Base-by-base conservation (phyloP, 2,888 invertebrate species). In the Drosophila pseudotakahashii region DNA sequence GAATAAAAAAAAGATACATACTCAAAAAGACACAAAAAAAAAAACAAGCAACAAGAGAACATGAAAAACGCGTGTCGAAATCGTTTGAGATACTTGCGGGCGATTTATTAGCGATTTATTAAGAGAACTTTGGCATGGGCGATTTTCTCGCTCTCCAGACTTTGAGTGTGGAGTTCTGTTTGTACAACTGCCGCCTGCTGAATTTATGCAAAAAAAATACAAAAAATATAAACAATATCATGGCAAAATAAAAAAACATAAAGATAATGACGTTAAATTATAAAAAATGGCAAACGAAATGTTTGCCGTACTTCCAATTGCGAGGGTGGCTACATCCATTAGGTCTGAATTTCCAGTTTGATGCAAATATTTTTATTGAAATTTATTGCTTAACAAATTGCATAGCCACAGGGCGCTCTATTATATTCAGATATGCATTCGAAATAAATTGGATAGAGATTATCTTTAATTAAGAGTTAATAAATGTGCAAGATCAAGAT, bases 91-190 rank as follows among this genome's bases (percentile, higher is more conserved):
- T 66, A 79, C 64, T 81, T 74, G 82, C 69, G 71, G 63, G 62
- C 81, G 76, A 76, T 77, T 81, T 76, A 66, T 67, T 70, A 75
- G 81, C 81, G 75, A 77, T 77, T 84, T 82, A 69, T 79, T 75
- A 73, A 75, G 79, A 62, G 41, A 53, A 52, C 54, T 63, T 30
- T 11, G 63, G 13, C 44, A 5, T 10, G 59, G 26, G 41, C 53
- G 19, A 68, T 69, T 70, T 70, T 53, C 50, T 62, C 19, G 19
- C 67, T 61, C 51, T 42, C 58, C 14, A 34, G 59, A 47, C 62
- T 63, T 50, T 63, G 62, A 48, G 47, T 59, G 50, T 59, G 58
- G 44, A 53, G 42, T 39, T 80, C 48, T 48, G 62, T 82, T 82
- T 82, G 79, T 71, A 82, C 81, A 82, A 81, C 82, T 82, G 81